Base-by-base conservation (phyloP, 2,797 vertebrate species). In the Echeneis naucrates region DNA sequence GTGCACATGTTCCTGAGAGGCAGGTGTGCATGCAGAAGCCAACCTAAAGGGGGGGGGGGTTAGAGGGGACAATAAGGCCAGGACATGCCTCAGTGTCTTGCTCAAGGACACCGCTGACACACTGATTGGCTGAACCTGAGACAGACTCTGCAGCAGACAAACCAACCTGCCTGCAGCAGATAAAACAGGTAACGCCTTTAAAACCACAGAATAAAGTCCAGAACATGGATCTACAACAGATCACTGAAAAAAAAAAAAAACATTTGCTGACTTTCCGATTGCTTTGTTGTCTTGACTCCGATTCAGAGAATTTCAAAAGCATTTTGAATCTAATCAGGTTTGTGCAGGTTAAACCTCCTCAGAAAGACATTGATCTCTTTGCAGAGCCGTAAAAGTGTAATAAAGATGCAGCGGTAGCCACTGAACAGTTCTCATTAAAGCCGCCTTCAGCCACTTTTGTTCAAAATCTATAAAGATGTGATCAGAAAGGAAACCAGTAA, bases 21-120 rank as follows among this genome's bases (percentile, higher is more conserved):
- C 33, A 72, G 14, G 24, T 21, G 17, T 21, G 3, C 42, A 33
- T 17, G 50, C 27, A 27, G 14, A 27, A 44, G n/a, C 17, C 53
- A 47, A 68, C 68, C 17, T 45, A 60, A 30, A 80, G 13, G 24
- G 65, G 63, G 52, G 77, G 58, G n/a, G 55, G 56, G 51, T 62
- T 60, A 76, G 16, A 8, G 55, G 55, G 61, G 38, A 42, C 23
- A 33, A 73, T 48, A 70, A 52, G 33, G 59, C 38, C 30, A 62
- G 71, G 77, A 74, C 55, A 67, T 24, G 63, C 75, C 78, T 78
- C 74, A 83, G 44, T 8, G 57, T 76, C 54, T 68, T 66, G 72
- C 78, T 81, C 52, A 80, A 86, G 68, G 35, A 64, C 59, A 69
- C 61, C 61, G 40, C 1, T 38, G 57, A 73, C 42, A 12, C 30